Base-by-base conservation (phyloP, 2,113 vertebrate species). In the Embiotoca jacksoni region DNA sequence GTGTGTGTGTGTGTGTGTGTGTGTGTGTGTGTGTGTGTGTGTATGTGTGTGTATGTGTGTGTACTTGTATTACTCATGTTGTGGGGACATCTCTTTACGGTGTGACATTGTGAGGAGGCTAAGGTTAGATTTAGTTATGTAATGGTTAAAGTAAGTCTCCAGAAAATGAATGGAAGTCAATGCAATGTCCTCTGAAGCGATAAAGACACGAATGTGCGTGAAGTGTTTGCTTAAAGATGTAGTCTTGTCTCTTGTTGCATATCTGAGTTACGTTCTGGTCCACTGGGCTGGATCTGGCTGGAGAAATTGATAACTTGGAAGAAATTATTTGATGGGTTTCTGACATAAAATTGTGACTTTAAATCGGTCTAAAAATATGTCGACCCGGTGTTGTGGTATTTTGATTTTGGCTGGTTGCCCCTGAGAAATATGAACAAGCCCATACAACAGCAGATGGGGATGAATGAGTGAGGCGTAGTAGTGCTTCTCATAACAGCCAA, bases 151-250 rank as follows among this genome's bases (percentile, higher is more conserved):
- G 49, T 11, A 1, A 3, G 41, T 44, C n/a, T 30, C 52, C 52
- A 9, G n/a, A 3, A 53, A 30, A 9, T 53, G 6, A 53, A 23
- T 32, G 31, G 10, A 14, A 54, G n/a, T 15, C 13, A n/a, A 15
- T n/a, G 5, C n/a, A n/a, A 50, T 50, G 41, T 13, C 41, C 41
- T 44, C 15, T 50, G 49, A 50, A 50, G 49, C n/a, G 15, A 50
- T 50, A 16, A 16, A 50, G n/a, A 50, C 5, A 16, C 5, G 14
- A 50, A 6, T 50, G 74, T 41, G 65, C n/a, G 14, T 37, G 60
- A 37, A 61, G 59, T 49, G 35, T 62, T 41, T 49, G 37, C 37
- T 13, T 75, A 53, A 79, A 75, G 83, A 68, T 59, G 39, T n/a
- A 9, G 50, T 65, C 68, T n/a, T 33, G 33, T 6, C 13, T 72